These are phyloP conservation scores for Reticulitermes lucifugus DNA, from an alignment of 2,888 invertebrate species.

Conservation along the genomic window DNA sequence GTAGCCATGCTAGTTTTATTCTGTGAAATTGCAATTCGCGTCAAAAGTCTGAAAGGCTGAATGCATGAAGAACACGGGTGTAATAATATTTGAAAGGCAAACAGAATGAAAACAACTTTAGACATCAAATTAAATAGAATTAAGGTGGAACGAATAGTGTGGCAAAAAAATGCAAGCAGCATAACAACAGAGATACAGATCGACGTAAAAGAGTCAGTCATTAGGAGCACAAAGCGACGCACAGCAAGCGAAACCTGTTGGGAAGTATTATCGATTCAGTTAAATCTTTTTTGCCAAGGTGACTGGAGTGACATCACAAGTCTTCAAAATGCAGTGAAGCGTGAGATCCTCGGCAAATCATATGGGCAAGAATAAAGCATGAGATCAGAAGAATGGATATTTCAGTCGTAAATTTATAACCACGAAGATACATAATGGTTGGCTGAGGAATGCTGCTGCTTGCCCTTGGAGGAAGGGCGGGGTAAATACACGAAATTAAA, in stretches of 20 bases:
- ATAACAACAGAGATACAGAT: slow-evolving; percentile 13
- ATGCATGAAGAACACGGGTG: background rate
- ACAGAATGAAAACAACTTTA: slow-evolving; percentile 16
- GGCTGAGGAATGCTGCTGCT: background rate
- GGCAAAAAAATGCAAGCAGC: background rate
- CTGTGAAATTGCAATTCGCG: too few relatives aligned
- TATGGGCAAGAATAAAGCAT: background rate
- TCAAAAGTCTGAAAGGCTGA: background rate
- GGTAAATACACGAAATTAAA: background rate
- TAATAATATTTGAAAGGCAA: slow-evolving; percentile 17
- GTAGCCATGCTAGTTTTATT: too few relatives aligned
- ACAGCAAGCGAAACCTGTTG: background rate
- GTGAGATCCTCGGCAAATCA: slow-evolving; percentile 18
- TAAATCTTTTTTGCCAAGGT: slow-evolving; percentile 9
- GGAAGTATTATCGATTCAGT: background rate
- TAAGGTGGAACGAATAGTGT: background rate
- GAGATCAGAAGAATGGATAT: slow-evolving; percentile 6
- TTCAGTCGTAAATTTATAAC: background rate
- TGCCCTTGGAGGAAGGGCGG: background rate
- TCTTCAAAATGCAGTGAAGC: slow-evolving; percentile 20
- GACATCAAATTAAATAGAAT: slow-evolving; percentile 28
- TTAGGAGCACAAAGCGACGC: background rate
- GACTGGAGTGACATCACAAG: slow-evolving; percentile 10
- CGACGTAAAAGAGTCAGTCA: background rate
- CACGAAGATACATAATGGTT: background rate